Base-by-base conservation (phyloP, 2,888 invertebrate species). In the Rotaria socialis region DNA sequence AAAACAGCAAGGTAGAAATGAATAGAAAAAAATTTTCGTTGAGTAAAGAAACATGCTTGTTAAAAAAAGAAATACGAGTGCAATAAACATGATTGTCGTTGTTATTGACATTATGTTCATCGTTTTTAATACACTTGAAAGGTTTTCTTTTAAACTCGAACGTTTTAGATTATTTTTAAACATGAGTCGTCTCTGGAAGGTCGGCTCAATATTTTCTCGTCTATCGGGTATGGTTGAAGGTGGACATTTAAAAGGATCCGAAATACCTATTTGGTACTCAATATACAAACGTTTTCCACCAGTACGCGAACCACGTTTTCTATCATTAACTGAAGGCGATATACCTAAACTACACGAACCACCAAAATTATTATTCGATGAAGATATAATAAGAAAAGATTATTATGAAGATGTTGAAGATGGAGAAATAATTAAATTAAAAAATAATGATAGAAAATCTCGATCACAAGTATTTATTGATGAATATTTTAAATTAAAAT, bases 261-360 rank as follows among this genome's bases (percentile, higher is more conserved):
- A 84, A 19, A 41, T 41, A 41, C 84, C 84, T 19, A 50, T 84
- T 24, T 84, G 84, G 84, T 35, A 52, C 11, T 41, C 41, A 11
- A n/a, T 84, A 16, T 84, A 84, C 55, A 56, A 52, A 35, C 84
- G 55, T 35, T 84, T 35, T 84, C 84, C 84, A 84, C 84, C 84
- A 7, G 8, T 52, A 52, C 84, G 84, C 22, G 55, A 52, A 55
- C 84, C 84, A 55, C n/a, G 84, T 14, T 84, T 22, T 56, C 8
- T 27, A 27, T 84, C 84, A 6, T 35, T 84, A 24, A 56, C 55
- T 5, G 52, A 55, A 55, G 56, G 56, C 35, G 55, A 84, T 35
- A 22, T 55, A 22, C 55, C 52, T 27, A 35, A 41, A 52, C 2
- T 55, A 7, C 55, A 55, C 6, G 41, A 84, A 27, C 52, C 56